Percentiles rank a stretch among this genome's conserved stretches.
Conservation (phyloP, 2,113 vertebrate species). For the Cacatua alba region DNA sequence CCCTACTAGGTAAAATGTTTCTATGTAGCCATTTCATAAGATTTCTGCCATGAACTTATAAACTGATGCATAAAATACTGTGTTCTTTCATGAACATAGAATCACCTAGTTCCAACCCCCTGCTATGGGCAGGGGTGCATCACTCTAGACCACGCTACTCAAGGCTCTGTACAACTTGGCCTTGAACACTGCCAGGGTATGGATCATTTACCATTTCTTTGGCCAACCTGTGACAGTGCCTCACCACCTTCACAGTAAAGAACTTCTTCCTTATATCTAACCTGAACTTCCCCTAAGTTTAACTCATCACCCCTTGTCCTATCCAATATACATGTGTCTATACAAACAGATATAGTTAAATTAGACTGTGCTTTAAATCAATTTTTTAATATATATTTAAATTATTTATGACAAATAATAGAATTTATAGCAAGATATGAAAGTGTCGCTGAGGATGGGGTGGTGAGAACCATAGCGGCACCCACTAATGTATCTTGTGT, state of each 20-base stretch:
- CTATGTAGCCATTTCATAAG: not conserved
- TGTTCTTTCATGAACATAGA: not conserved
- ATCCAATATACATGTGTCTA: not conserved
- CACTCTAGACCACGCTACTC: too few species aligned
- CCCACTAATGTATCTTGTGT: too few species aligned
- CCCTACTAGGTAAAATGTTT: not conserved
- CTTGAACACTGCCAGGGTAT: too few species aligned
- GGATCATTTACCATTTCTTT: too few species aligned
- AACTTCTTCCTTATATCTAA: not conserved
- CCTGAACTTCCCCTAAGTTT: not conserved
- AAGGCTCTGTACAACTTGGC: too few species aligned
- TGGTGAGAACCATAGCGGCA: too few species aligned
- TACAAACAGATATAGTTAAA: not conserved
- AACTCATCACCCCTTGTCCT: not conserved
- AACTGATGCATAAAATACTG: not conserved
- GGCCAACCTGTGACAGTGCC: too few species aligned
- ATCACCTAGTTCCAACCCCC: not conserved
- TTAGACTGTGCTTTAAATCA: not conserved
- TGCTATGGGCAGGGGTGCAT: not conserved
- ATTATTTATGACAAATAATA: not conserved
- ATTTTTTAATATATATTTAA: not conserved
- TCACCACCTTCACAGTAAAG: too few species aligned
- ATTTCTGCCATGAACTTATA: not conserved
- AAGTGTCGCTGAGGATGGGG: too few species aligned
- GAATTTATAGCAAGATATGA: too few species aligned